Evolutionary conservation across 2,113 vertebrate genomes (phyloP).

Genomic region (Mobula hypostoma): DNA sequence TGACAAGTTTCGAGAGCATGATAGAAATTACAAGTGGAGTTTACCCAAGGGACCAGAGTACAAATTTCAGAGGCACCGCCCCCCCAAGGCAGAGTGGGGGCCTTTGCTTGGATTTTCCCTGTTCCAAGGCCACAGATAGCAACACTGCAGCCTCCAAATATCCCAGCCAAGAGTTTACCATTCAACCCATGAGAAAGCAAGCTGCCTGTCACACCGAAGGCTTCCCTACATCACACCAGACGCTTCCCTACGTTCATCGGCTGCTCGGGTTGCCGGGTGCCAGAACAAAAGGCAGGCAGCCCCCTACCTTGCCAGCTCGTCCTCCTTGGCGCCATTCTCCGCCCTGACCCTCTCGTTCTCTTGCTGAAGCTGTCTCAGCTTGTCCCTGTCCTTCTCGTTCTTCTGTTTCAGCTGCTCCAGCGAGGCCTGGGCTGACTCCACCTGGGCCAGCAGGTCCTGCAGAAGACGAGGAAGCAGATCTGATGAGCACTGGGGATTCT

Average conservation of each 20-base stretch:
- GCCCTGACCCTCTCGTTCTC: neutral
- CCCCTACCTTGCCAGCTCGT: neutral
- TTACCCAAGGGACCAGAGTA: neutral
- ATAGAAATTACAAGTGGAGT: neutral
- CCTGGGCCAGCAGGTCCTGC: neutral
- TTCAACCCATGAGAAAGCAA: neutral
- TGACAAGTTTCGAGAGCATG: too few relatives aligned
- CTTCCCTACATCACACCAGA: neutral
- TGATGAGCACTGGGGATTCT: neutral
- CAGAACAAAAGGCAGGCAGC: too few relatives aligned
- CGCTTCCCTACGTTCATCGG: neutral
- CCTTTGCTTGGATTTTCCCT: neutral
- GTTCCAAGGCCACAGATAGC: neutral
- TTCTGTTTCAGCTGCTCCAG: conserved; percentile 8
- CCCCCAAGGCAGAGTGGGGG: neutral
- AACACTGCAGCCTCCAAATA: neutral
- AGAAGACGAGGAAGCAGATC: neutral
- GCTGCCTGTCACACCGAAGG: neutral
- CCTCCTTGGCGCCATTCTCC: neutral
- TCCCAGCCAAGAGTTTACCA: neutral
- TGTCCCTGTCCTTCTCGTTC: neutral
- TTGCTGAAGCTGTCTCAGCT: neutral
- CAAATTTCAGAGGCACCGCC: neutral
- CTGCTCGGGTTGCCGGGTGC: neutral
- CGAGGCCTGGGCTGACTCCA: neutral